Conservation (phyloP, 1,140 invertebrate genomes). For the Phenacoccus solenopsis region DNA sequence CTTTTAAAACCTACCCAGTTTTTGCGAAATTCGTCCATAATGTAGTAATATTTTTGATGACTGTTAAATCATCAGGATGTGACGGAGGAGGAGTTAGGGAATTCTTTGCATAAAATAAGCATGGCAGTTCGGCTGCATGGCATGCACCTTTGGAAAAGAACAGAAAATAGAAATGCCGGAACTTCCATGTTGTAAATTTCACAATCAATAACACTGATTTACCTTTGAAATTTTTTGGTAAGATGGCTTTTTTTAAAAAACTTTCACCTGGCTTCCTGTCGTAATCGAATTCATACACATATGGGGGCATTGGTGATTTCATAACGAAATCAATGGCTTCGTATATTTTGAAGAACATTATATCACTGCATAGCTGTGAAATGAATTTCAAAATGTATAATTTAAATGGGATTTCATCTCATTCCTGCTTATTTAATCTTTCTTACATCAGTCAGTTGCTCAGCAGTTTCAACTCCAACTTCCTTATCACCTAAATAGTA, state of each 20-base stretch:
- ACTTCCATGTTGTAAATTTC: too few relatives aligned
- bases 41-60: not conserved
- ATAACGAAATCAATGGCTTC: not conserved
- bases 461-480: not conserved
- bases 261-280: not conserved
- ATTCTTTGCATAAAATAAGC: not conserved
- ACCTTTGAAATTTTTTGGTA: too few relatives aligned
- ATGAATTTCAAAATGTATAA: not conserved
- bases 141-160: not conserved
- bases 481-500: not conserved
- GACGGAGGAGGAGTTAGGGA: not conserved
- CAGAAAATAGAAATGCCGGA: too few relatives aligned
- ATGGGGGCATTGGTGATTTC: not conserved
- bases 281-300: not conserved
- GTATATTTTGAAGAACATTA: not conserved
- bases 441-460: not conserved
- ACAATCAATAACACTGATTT: too few relatives aligned
- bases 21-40: slow-evolving; percentile 5
- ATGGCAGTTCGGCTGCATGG: not conserved
- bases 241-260: too few relatives aligned
- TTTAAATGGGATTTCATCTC: not conserved
- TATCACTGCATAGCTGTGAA: not conserved
- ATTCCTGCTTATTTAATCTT: not conserved
- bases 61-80: not conserved
- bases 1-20: slow-evolving; percentile 5